Evolutionary conservation across 2,797 vertebrate species (phyloP), one percentile per base, ranked within the genome.

Genomic region (Pangasius djambal): DNA sequence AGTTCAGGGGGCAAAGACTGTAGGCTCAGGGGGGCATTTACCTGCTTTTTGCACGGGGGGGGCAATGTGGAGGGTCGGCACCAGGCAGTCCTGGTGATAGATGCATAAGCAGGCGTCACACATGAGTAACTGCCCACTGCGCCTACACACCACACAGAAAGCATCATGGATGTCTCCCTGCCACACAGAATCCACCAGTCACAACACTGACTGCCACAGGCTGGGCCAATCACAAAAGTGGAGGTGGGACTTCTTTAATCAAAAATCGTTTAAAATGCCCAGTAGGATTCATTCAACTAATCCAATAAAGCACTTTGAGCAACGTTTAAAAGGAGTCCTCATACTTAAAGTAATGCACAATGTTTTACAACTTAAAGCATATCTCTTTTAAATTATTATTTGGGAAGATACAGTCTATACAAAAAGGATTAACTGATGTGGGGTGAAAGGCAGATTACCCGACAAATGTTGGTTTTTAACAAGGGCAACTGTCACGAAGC

Each of bases 101-200:
- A 97, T 96, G 91, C 96, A 96, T 95, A 96, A 97, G 93, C 96
- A 97, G 0, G 97, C 96, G 95, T 97, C 96, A 92, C 96, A 97
- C 97, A 97, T 97, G 94, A 97, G 95, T 94, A 97, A 93, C 94
- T 97, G 97, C 90, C 97, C 96, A 0, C 97, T 97, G 95, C 97
- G 97, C 89, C 96, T 96, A 95, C 97, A 97, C 94, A 97, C 96
- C 28, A 96, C 96, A 96, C 97, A 97, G 94, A 97, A 97, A 93
- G 97, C 97, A 95, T 97, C 97, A 92, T 97, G 97, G 95, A 97
- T 96, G 93, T 97, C 97, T 90, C 96, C 97, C 97, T 97, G 91
- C 84, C 94, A 94, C 94, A 95, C 92, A 93, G 89, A 92, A 92
- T 90, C 63, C 90, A 91, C 86, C 89, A 88, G 91, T 92, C 92